Conservation (phyloP, 1,140 invertebrate genomes). For the Rhagoletis zephyria region DNA sequence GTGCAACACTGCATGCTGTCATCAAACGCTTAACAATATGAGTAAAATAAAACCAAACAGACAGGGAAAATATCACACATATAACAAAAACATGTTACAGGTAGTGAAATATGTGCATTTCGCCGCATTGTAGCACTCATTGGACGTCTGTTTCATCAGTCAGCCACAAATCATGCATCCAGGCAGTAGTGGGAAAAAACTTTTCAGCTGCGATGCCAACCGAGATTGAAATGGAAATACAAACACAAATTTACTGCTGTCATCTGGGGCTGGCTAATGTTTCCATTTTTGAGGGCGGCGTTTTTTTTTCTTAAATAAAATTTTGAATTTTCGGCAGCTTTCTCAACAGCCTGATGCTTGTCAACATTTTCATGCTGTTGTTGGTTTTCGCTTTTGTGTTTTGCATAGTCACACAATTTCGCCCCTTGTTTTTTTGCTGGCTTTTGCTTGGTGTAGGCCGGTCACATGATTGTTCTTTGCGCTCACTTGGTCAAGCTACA, state of each 20-base stretch:
- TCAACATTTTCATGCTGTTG: not conserved
- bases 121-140: not conserved
- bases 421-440: no score
- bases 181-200: not conserved
- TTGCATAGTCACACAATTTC: no score
- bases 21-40: not conserved
- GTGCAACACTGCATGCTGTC: not conserved
- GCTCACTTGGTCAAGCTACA: not conserved
- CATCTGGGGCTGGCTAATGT: not conserved
- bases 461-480: not conserved
- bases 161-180: not conserved
- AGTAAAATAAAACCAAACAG: not conserved
- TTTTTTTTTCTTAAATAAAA: not conserved
- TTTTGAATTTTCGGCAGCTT: constrained; percentile 1
- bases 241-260: constrained; percentile 1
- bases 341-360: not conserved
- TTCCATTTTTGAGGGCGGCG: constrained; percentile 13
- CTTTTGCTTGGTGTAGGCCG: no score
- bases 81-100: no score
- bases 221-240: constrained; percentile 20
- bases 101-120: not conserved
- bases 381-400: no score
- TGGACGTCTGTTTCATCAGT: not conserved
- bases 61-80: no score
- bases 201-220: not conserved